Base-by-base conservation (phyloP, 2,113 vertebrate species). In the Deroptyus accipitrinus region DNA sequence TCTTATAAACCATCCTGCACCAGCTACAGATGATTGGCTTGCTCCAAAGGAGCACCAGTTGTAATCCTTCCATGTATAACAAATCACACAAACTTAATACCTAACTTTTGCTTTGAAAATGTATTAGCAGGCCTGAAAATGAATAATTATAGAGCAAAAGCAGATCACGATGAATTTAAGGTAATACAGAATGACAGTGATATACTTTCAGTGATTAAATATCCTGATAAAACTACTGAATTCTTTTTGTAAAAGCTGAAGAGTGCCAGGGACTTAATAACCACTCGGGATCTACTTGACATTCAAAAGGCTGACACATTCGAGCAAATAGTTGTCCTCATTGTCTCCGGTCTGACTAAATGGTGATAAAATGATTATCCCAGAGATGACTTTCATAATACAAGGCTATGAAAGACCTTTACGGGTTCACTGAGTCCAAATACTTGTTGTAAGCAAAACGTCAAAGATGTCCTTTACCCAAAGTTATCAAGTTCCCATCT, bases 401-500 rank as follows among this genome's bases (percentile, higher is more conserved):
- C 37, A 91, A 69, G 49, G 41, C 59, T 75, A 51, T 67, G 84
- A 95, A 86, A 68, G 42, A 42, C 10, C 1, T 94, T 89, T 75
- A 83, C 23, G 73, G 25, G 69, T 63, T 97, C 95, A 88, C 27
- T 59, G 49, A 90, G 94, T 94, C 87, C 78, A 83, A 2, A 51
- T 59, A 25, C 57, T 73, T 85, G 46, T 72, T 87, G 84, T 80
- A 91, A 95, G 93, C 75, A 95, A 94, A 95, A 88, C 49, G 44
- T 91, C 93, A 96, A 74, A 91, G 74, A 48, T 48, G 67, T 92
- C 82, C 72, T 91, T 92, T 92, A 24, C 49, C 59, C 59, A 91
- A 94, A 92, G 84, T 95, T 95, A 96, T 96, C 95, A 86, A 83
- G 93, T 90, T 96, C 82, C 74, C 87, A 96, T 96, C 93, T 97